These are phyloP conservation scores for Spodoptera litura DNA, from an alignment of 1,140 invertebrate genomes.

Conservation along the genomic window DNA sequence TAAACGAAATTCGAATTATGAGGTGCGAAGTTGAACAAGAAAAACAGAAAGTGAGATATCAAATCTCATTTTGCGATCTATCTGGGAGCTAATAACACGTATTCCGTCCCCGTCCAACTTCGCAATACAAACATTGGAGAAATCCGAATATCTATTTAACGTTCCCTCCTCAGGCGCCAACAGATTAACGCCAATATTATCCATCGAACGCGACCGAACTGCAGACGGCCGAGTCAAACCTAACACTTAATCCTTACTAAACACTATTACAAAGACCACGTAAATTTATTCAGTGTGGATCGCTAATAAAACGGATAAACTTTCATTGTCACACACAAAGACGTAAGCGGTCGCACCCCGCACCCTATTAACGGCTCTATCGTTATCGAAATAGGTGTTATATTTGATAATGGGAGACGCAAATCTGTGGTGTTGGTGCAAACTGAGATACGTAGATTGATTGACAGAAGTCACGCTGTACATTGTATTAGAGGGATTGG, in stretches of 20 bases:
- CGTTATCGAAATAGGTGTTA: conserved; percentile 44
- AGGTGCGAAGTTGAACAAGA: conserved; percentile 21
- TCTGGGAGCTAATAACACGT: conserved; percentile 41
- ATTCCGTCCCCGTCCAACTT: conserved; percentile 37
- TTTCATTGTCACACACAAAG: conserved; percentile 52
- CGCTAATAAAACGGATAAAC: conserved; percentile 71
- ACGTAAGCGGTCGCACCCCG: conserved; percentile 47
- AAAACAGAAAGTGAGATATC: conserved; percentile 29
- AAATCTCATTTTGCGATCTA: conserved; percentile 35
- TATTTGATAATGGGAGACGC: conserved; percentile 31
- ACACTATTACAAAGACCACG: conserved; percentile 72
- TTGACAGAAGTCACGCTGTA: conserved; percentile 67
- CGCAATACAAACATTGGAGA: conserved; percentile 63
- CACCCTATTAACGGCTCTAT: conserved; percentile 56
- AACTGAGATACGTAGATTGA: conserved; percentile 58
- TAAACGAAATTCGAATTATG: conserved; percentile 32
- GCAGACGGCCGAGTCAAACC: conserved; percentile 51
- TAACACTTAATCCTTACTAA: conserved; percentile 73
- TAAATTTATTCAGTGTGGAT: conserved; percentile 75
- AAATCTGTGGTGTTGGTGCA: conserved; percentile 56
- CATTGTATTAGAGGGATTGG: conserved; percentile 63
- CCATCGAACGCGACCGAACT: conserved; percentile 55
- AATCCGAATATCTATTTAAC: conserved; percentile 74
- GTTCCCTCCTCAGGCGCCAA: conserved; percentile 71
- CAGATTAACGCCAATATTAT: conserved; percentile 79